Conservation (phyloP, 1,140 invertebrate species). For the Drosophila navojoa region DNA sequence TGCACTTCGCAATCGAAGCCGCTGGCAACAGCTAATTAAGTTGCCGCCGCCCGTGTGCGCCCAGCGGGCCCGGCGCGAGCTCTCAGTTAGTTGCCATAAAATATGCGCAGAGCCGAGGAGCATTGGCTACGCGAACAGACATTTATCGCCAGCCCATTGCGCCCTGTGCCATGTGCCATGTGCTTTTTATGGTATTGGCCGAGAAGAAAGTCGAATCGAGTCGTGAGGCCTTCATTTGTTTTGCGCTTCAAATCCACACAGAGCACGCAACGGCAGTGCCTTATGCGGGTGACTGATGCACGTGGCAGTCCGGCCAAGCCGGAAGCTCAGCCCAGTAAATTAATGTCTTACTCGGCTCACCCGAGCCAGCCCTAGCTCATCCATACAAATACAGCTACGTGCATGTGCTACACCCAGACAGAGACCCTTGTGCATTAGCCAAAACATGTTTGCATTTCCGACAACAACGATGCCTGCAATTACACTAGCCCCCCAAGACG, state of each 20-base stretch:
- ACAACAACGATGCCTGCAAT: constrained; percentile 8
- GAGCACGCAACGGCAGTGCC: constrained; percentile 60
- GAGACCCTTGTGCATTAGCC: constrained; percentile 27
- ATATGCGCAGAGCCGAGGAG: constrained; percentile 19
- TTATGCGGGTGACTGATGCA: constrained; percentile 21
- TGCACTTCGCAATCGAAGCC: constrained; percentile 45
- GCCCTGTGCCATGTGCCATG: constrained; percentile 42
- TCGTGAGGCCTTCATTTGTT: constrained; percentile 75
- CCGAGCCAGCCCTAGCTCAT: constrained; percentile 25
- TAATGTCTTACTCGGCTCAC: constrained; percentile 71
- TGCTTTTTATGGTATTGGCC: constrained; percentile 67
- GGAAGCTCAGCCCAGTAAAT: constrained; percentile 60
- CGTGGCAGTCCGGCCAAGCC: constrained; percentile 19
- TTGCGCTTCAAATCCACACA: constrained; percentile 62
- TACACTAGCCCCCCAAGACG: neutral
- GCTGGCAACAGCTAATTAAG: constrained; percentile 48
- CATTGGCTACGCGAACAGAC: constrained; percentile 14
- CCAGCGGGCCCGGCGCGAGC: neutral
- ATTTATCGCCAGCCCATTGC: constrained; percentile 30
- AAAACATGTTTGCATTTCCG: constrained; percentile 45
- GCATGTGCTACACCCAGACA: neutral
- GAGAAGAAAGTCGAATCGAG: constrained; percentile 58
- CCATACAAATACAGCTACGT: neutral
- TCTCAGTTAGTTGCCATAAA: constrained; percentile 25
- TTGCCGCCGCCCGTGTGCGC: constrained; percentile 20